Evolutionary conservation across 1,140 invertebrate species (phyloP), one percentile per base, ranked within the genome.

Genomic region (Prorops nasuta): DNA sequence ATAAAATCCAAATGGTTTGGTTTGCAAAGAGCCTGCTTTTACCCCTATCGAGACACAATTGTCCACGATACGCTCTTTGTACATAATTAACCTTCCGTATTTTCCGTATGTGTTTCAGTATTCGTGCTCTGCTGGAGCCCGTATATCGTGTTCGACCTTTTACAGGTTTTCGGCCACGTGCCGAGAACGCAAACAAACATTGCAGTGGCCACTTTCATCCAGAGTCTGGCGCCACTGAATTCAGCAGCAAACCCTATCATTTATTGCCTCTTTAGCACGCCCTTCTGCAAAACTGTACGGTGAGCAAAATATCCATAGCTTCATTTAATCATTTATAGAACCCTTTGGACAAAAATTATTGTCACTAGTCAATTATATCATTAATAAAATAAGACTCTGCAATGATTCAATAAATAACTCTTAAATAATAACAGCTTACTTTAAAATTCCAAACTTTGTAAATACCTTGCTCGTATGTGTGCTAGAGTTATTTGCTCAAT

Each of bases 61-160:
- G n/a, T n/a, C n/a, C n/a, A n/a, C n/a, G n/a, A n/a, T n/a, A n/a
- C n/a, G n/a, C n/a, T n/a, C n/a, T n/a, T n/a, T n/a, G n/a, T n/a
- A n/a, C n/a, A n/a, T n/a, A n/a, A n/a, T n/a, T n/a, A n/a, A n/a
- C n/a, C n/a, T n/a, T n/a, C n/a, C n/a, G n/a, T n/a, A n/a, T n/a
- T n/a, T n/a, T n/a, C 4, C 24, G 10, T 28, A 10, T 57, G 56
- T 65, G 50, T 83, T 82, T 12, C 83, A 96, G 94, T 95, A 12
- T 98, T 97, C 75, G 89, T 97, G 42, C 67, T 96, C 2, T 97
- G 94, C 78, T 97, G 94, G 94, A 94, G 91, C 57, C 95, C 95
- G 0, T 98, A 94, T 72, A 92, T 96, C 68, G 82, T 97, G 24
- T 97, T 94, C 72, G 92, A 96, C 72, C 74, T 97, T 16, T 82